Conservation (phyloP, 92 coral and sea anemone species). For the Parazoanthus swiftii region DNA sequence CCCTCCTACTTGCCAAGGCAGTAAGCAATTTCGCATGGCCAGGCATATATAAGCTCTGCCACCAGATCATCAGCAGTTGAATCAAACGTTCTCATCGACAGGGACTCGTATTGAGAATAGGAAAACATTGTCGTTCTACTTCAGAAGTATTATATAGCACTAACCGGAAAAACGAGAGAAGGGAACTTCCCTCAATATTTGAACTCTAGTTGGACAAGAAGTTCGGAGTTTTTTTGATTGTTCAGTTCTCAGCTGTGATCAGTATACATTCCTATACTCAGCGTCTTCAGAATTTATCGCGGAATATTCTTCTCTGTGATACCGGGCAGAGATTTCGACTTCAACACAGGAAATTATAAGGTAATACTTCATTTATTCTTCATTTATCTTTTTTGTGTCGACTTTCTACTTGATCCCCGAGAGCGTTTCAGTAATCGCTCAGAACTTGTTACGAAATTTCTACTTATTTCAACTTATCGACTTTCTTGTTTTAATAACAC, state of each 20-base stretch:
- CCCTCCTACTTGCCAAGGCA: constrained; percentile 83
- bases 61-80: constrained; percentile 44
- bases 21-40: constrained; percentile 56
- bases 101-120: constrained; percentile 16
- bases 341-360: constrained; percentile 31
- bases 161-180: constrained; percentile 39
- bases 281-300: constrained; percentile 14
- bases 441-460: constrained; percentile 31
- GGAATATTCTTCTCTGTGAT: constrained; percentile 16
- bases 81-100: constrained; percentile 30
- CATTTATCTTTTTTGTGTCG: not conserved
- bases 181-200: constrained; percentile 19
- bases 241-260: constrained; percentile 6
- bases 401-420: not conserved
- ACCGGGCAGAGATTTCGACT: constrained; percentile 9
- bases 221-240: constrained; percentile 17
- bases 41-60: constrained; percentile 42
- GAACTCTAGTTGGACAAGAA: constrained; percentile 2
- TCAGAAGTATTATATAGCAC: constrained; percentile 21
- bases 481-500: constrained; percentile 23
- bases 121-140: constrained; percentile 27
- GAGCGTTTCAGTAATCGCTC: constrained; percentile 14
- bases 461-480: constrained; percentile 1
- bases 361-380: not conserved
- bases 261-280: constrained; percentile 33